phyloP scores from a whole-genome alignment of 2,797 vertebrate species.

The Leuciscus waleckii region DNA sequence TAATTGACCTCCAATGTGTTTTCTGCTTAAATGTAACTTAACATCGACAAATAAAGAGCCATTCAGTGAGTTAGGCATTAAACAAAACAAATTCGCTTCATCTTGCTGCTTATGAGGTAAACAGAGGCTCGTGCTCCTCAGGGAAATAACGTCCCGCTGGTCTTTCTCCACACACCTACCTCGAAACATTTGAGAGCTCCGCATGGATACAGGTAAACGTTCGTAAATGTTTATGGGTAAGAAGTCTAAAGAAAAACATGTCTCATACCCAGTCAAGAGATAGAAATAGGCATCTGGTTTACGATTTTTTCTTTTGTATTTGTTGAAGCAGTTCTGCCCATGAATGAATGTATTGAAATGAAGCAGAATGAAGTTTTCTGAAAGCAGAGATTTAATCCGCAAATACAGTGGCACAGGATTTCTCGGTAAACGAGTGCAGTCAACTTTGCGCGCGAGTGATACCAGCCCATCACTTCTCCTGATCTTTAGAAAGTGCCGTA shows the following conservation, averaged over 20 bases:
- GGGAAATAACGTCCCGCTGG: background rate
- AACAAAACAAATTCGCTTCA: constrained; percentile 59
- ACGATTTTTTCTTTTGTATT: constrained; percentile 60
- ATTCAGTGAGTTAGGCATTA: constrained; percentile 29
- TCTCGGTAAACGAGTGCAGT: constrained; percentile 61
- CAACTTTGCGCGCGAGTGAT: constrained; percentile 61
- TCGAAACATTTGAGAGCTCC: constrained; percentile 33
- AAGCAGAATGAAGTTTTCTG: constrained; percentile 57
- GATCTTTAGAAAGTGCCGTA: constrained; percentile 54
- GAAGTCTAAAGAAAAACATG: constrained; percentile 50
- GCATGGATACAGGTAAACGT: constrained; percentile 56
- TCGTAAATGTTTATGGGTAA: constrained; percentile 58
- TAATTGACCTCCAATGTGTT: background rate
- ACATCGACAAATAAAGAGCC: constrained; percentile 50
- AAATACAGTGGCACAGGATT: constrained; percentile 65
- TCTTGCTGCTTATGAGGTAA: constrained; percentile 20
- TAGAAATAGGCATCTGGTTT: constrained; percentile 56
- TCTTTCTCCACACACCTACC: constrained; percentile 54
- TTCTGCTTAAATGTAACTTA: constrained; percentile 47
- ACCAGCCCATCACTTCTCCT: constrained; percentile 62
- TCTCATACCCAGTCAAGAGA: constrained; percentile 45
- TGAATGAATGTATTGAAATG: constrained; percentile 66
- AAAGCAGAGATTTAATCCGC: constrained; percentile 55
- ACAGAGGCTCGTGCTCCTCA: constrained; percentile 36
- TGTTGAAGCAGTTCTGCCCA: constrained; percentile 67